These are phyloP conservation scores for Oryzias melastigma DNA, from an alignment of 2,113 vertebrate species.

Conservation along the genomic window DNA sequence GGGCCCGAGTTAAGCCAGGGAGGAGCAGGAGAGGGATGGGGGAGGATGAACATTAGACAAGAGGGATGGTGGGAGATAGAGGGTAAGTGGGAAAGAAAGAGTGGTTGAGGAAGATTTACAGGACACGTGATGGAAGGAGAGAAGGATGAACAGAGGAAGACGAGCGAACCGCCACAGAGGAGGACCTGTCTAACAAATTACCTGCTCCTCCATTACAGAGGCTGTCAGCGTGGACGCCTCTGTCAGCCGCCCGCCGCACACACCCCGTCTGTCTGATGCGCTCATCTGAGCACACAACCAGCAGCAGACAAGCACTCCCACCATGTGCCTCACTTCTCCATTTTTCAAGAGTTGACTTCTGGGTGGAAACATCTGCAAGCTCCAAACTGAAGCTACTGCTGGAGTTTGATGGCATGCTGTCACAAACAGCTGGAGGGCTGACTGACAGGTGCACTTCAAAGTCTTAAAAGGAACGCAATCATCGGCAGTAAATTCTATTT, in stretches of 20 bases:
- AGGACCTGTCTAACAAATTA: slow-evolving; percentile 80
- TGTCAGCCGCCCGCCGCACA: slow-evolving; percentile 82
- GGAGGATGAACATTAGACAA: slow-evolving; percentile 37
- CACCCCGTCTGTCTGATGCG: slow-evolving; percentile 37
- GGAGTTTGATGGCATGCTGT: slow-evolving; percentile 62
- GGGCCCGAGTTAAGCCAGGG: slow-evolving; percentile 37
- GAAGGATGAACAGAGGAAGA: slow-evolving; percentile 56
- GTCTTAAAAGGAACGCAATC: too few relatives aligned
- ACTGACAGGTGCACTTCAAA: slow-evolving; percentile 23
- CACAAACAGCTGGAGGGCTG: slow-evolving; percentile 56
- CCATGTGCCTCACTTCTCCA: slow-evolving; percentile 10
- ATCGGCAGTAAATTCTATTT: too few relatives aligned
- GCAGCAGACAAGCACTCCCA: slow-evolving; percentile 13
- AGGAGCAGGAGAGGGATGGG: slow-evolving; percentile 33
- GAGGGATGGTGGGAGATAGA: slow-evolving; percentile 41
- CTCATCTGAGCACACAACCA: slow-evolving; percentile 12
- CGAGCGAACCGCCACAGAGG: slow-evolving; percentile 74
- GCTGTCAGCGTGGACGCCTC: slow-evolving; percentile 74
- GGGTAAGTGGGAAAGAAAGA: slow-evolving; percentile 51
- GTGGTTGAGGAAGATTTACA: slow-evolving; percentile 57
- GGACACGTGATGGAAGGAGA: slow-evolving; percentile 40
- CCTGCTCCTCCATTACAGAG: slow-evolving; percentile 80
- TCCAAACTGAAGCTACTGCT: slow-evolving; percentile 64
- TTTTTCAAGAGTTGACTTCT: slow-evolving; percentile 19
- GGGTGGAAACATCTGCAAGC: slow-evolving; percentile 35